Evolutionary conservation across 2,888 invertebrate species (phyloP), one percentile per base, ranked within the genome.

Genomic region (Crepidodera aurea): DNA sequence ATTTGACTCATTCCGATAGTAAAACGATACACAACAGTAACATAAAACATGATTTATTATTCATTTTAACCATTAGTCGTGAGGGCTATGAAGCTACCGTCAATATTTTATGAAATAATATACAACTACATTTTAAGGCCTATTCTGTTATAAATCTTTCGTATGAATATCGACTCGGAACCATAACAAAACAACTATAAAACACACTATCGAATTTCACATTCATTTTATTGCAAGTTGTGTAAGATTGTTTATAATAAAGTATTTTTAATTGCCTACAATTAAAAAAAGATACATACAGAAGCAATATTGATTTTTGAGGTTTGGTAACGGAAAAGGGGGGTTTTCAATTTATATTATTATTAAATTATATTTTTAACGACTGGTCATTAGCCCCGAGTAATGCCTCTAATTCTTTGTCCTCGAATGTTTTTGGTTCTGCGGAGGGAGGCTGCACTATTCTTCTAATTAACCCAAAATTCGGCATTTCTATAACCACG

Each of bases 11-110:
- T 48, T 46, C 18, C 37, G 32, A 56, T 46, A 32, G 22, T 22
- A 37, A 46, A 56, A 32, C 34, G 37, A 46, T 32, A 48, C 34
- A 34, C 39, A 48, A 25, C 57, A 39, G 48, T 27, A 50, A 57
- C 29, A 57, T 57, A 57, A 57, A 57, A 57, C 39, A 15, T 48
- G 57, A 57, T 57, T 57, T 57, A 57, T 57, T 39, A 53, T 53
- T 53, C 39, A 39, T 53, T 57, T 48, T 50, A 13, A 18, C 57
- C 48, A 57, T 50, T 57, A 57, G 48, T 12, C 34, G 39, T 18
- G 48, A 48, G 39, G 48, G 48, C 15, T 22, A 8, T 8, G 13
- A 13, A 48, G 53, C 53, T 53, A 53, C 53, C 34, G 53, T 53
- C 53, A 53, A 53, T 53, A 39, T 37, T 53, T 53, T 53, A 53